Evolutionary conservation across 2,888 invertebrate genomes (phyloP).

Genomic region (Torymus aiolomorphi): DNA sequence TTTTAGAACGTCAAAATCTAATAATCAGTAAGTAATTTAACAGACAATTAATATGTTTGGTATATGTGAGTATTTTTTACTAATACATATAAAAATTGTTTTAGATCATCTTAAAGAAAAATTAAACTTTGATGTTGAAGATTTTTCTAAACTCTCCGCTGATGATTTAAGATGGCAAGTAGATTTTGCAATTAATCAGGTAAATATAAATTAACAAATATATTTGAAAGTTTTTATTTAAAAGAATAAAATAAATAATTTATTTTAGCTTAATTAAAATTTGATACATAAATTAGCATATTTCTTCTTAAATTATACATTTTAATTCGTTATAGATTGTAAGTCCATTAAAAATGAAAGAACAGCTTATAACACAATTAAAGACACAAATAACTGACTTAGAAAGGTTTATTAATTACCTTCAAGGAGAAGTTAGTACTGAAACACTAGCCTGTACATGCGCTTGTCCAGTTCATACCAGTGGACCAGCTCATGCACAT

Average conservation of each 20-base stretch:
- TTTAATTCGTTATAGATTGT: slow-evolving; percentile 80
- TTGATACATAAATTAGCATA: no score
- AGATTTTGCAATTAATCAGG: slow-evolving; percentile 91
- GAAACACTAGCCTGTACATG: slow-evolving; percentile 77
- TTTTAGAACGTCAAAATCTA: slow-evolving; percentile 91
- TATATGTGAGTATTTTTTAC: not conserved
- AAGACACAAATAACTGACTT: slow-evolving; percentile 98
- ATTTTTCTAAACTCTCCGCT: slow-evolving; percentile 84
- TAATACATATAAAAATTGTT: slow-evolving; percentile 16
- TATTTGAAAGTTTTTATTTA: no score
- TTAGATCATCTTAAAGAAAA: slow-evolving; percentile 88
- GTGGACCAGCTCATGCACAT: slow-evolving; percentile 63
- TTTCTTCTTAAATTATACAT: no score
- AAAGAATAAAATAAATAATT: no score
- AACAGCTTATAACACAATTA: slow-evolving; percentile 94
- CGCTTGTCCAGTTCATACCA: slow-evolving; percentile 74
- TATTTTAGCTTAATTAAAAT: no score
- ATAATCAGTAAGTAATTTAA: slow-evolving; percentile 80
- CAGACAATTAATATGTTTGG: slow-evolving; percentile 1
- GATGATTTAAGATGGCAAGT: slow-evolving; percentile 93
- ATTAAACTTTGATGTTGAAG: slow-evolving; percentile 90
- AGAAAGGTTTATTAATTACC: slow-evolving; percentile 95
- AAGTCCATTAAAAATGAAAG: slow-evolving; percentile 95
- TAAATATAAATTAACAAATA: slow-evolving; percentile 63
- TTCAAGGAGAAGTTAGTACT: slow-evolving; percentile 85